Percentiles rank a stretch among this genome's conserved stretches.
Conservation (phyloP, 1,140 invertebrate species). For the Bicyclus anynana region DNA sequence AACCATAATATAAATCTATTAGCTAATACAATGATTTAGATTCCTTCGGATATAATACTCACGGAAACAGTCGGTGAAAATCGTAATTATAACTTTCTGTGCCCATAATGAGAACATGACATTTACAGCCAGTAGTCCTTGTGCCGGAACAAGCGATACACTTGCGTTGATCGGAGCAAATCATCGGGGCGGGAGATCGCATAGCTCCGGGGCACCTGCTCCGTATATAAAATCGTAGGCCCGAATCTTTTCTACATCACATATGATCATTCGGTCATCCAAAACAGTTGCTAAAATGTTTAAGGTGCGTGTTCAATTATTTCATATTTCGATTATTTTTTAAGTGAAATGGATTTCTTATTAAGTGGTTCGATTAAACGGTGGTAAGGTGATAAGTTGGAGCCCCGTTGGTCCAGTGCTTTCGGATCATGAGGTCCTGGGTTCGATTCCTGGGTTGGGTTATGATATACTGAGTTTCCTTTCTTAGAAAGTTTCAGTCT, state of each 20-base stretch:
- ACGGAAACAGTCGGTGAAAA: neutral
- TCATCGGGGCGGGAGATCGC: constrained; percentile 12
- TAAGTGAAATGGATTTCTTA: neutral
- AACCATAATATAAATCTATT: no score
- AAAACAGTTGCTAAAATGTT: constrained; percentile 8
- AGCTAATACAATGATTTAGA: no score
- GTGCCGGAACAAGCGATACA: constrained; percentile 33
- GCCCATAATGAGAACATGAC: constrained; percentile 7
- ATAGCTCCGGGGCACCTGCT: constrained; percentile 8
- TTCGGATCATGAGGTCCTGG: no score
- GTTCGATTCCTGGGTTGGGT: no score
- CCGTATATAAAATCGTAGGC: neutral
- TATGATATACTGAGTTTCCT: no score
- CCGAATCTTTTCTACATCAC: neutral
- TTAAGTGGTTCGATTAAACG: neutral
- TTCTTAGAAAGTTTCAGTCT: no score
- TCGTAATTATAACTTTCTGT: neutral
- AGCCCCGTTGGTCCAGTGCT: no score
- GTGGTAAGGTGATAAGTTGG: no score
- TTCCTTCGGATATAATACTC: no score
- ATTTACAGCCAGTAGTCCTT: constrained; percentile 38
- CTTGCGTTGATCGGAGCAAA: constrained; percentile 22
- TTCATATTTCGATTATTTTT: neutral
- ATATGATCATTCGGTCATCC: neutral
- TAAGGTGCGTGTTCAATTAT: neutral